A percentile compares a stretch with the other conserved stretches of the same genome.
Conservation (phyloP, 2,797 vertebrate species). For the Galago senegalensis region DNA sequence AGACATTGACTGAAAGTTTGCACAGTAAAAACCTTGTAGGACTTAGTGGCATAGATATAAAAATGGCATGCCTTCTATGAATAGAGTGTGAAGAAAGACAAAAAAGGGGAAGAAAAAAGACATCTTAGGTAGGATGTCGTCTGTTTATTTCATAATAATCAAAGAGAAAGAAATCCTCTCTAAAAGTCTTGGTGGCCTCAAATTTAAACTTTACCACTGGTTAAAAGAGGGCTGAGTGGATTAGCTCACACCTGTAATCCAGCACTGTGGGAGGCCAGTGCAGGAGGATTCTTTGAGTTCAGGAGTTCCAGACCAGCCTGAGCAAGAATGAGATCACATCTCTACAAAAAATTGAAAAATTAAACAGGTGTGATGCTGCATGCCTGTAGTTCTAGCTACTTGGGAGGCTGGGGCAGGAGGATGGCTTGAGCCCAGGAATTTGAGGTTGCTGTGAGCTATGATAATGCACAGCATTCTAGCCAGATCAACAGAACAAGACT, state of each 20-base stretch:
- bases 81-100: constrained; percentile 4
- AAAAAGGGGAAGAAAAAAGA: neutral
- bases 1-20: neutral
- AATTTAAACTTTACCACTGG: constrained; percentile 29
- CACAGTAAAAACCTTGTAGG: constrained; percentile 9
- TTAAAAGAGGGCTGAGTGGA: neutral
- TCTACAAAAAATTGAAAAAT: neutral
- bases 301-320: neutral
- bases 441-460: neutral
- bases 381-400: neutral
- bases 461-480: neutral
- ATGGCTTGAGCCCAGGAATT: neutral
- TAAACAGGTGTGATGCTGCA: neutral
- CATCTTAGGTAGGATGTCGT: neutral
- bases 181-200: constrained; percentile 16
- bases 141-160: constrained; percentile 58
- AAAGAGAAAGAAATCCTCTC: neutral
- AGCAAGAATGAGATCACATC: neutral
- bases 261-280: neutral
- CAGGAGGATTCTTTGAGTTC: neutral
- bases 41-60: constrained; percentile 24
- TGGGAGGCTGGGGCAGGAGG: neutral
- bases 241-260: neutral
- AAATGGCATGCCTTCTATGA: neutral
- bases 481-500: neutral